These are phyloP conservation scores for Drosophila tsacasi DNA, from an alignment of 1,140 invertebrate species.

Conservation along the genomic window DNA sequence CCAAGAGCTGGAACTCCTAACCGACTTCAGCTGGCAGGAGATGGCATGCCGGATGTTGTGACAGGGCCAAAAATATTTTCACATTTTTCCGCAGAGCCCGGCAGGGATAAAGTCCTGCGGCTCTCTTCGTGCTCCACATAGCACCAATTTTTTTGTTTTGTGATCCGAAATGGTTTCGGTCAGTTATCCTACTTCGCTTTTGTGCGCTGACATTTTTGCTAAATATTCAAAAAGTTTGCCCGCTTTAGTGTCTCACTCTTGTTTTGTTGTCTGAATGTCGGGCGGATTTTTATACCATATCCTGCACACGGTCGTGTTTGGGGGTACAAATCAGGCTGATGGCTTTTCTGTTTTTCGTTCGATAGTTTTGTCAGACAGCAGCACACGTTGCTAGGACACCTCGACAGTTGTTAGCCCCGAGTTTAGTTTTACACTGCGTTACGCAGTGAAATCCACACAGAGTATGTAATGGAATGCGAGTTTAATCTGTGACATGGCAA, in stretches of 20 bases:
- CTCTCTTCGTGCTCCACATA: conserved; percentile 46
- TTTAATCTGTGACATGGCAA: conserved; percentile 36
- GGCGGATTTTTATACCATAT: conserved; percentile 38
- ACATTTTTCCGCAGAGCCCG: conserved; percentile 56
- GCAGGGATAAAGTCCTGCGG: conserved; percentile 22
- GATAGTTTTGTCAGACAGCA: conserved; percentile 35
- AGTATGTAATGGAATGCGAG: conserved; percentile 26
- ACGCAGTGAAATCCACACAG: conserved; percentile 31
- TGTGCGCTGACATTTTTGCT: conserved; percentile 47
- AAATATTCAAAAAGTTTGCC: conserved; percentile 72
- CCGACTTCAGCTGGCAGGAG: conserved; percentile 36
- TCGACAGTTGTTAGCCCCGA: conserved; percentile 31
- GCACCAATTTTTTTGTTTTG: conserved; percentile 33
- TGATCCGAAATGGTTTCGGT: conserved; percentile 38
- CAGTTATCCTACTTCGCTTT: conserved; percentile 37
- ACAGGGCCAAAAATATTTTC: conserved; percentile 69
- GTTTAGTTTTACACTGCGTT: conserved; percentile 24
- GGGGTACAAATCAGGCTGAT: conserved; percentile 42
- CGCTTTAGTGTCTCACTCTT: conserved; percentile 50
- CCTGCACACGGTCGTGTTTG: conserved; percentile 23
- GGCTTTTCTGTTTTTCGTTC: conserved; percentile 53
- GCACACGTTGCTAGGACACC: conserved; percentile 32
- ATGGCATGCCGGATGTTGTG: conserved; percentile 69
- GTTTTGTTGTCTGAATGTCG: conserved; percentile 32
- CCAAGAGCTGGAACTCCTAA: conserved; percentile 1